Evolutionary conservation across 23 tunicate genomes (phyloP), one percentile per base, ranked within the genome.

Genomic region (Oikopleura dioica): DNA sequence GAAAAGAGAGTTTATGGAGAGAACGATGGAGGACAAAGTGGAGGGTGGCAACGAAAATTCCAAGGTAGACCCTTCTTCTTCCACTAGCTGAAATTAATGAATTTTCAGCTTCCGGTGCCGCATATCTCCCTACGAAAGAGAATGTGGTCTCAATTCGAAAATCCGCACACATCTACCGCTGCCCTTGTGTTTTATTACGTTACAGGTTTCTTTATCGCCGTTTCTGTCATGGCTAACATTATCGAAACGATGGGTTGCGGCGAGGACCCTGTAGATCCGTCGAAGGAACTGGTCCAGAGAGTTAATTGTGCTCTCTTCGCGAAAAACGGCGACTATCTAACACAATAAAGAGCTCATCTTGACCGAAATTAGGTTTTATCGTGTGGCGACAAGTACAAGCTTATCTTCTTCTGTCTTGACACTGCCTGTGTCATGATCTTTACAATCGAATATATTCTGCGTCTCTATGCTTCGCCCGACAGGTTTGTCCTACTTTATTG

Each of bases 171-270:
- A 37, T 82, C 84, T 78, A 91, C 97, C 36, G 92, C 97, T 0
- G 97, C 97, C 1, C 81, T 91, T n/a, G 97, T 91, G 35, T 91
- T 91, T 78, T 91, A 91, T 78, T 91, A 91, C 77, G 97, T 91
- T 1, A 91, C 97, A 32, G 97, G 97, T 0, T 91, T 91, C 78
- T 91, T 91, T 77, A 91, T 91, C n/a, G 97, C 97, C 38, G 97
- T 91, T 4, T 91, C 97, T 36, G 97, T 91, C 69, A 76, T 91
- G 68, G 97, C 97, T 26, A 91, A 91, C 68, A 91, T 91, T 75
- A 86, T 91, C n/a, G 97, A 91, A 76, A 91, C 97, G 32, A 76
- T 91, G 30, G 82, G 87, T 36, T 91, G 86, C 80, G 85, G 97
- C 0, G 36, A 76, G 32, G 35, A 51, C 1, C 83, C 86, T 31